Evolutionary conservation across 2,113 vertebrate species (phyloP).

Genomic region (Alethe diademata): DNA sequence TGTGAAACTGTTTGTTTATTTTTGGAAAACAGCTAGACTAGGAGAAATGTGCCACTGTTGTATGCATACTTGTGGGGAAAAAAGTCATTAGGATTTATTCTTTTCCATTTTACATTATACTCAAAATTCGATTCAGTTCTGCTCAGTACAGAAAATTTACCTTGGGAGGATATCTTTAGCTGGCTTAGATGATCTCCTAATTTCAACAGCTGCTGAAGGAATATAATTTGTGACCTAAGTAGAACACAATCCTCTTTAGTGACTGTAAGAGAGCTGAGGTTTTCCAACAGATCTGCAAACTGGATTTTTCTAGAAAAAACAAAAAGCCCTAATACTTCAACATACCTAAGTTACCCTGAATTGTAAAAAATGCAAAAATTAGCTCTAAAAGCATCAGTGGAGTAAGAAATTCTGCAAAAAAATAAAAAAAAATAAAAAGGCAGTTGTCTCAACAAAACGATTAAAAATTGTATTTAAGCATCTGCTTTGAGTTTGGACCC

Average conservation of each 20-base stretch:
- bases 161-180: background rate
- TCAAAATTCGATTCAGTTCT: background rate
- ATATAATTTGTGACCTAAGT: background rate
- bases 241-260: background rate
- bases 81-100: background rate
- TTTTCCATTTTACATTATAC: background rate
- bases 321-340: rapidly evolving
- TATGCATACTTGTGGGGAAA: background rate
- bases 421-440: background rate
- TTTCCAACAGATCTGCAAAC: background rate
- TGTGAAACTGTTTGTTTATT: background rate
- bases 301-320: background rate
- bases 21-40: background rate
- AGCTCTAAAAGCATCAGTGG: background rate
- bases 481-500: background rate
- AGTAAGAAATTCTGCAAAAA: background rate
- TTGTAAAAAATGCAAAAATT: background rate
- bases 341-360: background rate
- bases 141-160: background rate
- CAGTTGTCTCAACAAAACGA: background rate
- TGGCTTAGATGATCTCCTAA: background rate
- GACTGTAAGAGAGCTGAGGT: background rate
- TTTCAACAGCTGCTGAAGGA: background rate
- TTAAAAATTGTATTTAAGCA: background rate
- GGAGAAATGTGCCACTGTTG: background rate